These are phyloP conservation scores for Chaetorhynchus papuensis DNA, from an alignment of 2,113 vertebrate species.

Conservation along the genomic window DNA sequence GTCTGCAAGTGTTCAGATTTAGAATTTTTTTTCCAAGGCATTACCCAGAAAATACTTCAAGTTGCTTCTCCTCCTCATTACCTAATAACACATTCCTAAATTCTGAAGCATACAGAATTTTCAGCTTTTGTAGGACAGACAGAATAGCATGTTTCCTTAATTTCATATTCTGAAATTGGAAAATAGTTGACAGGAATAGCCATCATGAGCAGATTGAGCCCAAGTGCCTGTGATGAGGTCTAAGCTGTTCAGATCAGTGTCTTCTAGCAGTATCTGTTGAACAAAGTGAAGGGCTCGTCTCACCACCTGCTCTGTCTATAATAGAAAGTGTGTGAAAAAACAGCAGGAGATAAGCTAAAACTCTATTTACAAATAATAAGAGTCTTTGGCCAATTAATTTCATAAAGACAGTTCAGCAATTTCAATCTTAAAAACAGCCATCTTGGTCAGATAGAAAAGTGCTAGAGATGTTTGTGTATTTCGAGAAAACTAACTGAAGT, in stretches of 20 bases:
- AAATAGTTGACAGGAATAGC: neutral
- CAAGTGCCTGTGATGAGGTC: neutral
- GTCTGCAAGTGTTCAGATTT: neutral
- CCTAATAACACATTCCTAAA: neutral
- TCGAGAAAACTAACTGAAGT: slow-evolving; percentile 3
- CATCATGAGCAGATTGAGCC: neutral
- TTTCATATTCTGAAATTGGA: neutral
- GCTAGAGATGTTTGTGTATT: neutral
- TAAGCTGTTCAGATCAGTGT: neutral
- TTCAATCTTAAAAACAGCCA: neutral
- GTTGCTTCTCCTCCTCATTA: neutral
- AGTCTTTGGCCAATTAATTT: neutral
- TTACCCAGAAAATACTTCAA: neutral
- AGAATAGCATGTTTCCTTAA: neutral
- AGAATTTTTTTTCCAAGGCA: neutral
- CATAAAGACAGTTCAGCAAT: neutral
- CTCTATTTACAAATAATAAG: neutral
- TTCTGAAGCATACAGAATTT: neutral
- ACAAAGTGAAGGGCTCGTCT: neutral
- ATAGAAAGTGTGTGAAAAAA: neutral
- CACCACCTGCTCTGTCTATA: neutral
- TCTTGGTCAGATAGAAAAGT: neutral
- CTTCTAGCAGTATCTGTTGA: neutral
- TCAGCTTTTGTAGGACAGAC: neutral
- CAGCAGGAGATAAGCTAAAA: neutral